phyloP scores from a whole-genome alignment of 2,113 vertebrate genomes.

The Enhydra lutris region DNA sequence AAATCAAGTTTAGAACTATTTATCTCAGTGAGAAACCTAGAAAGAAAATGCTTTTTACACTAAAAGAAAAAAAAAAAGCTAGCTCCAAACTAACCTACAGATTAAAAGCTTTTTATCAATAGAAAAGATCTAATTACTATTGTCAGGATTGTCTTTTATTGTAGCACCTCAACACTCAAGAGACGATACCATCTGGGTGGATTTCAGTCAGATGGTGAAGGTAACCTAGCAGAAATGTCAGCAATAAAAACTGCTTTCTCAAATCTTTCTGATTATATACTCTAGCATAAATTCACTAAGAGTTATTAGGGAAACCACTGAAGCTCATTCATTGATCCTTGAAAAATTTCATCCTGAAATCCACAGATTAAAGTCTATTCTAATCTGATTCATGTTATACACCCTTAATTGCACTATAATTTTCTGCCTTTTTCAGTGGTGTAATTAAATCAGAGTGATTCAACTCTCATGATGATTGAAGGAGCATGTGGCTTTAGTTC shows the following conservation, averaged over 20 bases:
- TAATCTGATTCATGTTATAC: neutral
- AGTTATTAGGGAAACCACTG: neutral
- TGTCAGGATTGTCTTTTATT: conserved; percentile 51
- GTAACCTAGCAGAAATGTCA: conserved; percentile 51
- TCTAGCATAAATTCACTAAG: neutral
- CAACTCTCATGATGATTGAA: neutral
- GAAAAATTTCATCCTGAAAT: neutral
- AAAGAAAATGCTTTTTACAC: neutral
- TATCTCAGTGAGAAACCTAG: neutral
- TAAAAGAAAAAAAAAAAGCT: neutral
- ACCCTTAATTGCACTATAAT: conserved; percentile 17
- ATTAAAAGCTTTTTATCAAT: conserved; percentile 58
- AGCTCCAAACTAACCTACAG: conserved; percentile 18
- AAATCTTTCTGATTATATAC: conserved; percentile 38
- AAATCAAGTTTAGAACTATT: conserved; percentile 42
- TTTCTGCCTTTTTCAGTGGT: neutral
- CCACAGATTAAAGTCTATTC: neutral
- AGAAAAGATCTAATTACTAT: conserved; percentile 62
- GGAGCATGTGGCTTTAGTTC: neutral
- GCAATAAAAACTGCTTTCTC: conserved; percentile 44
- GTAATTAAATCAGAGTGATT: conserved; percentile 32
- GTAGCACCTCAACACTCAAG: conserved; percentile 18
- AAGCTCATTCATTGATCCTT: conserved; percentile 28
- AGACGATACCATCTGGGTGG: conserved; percentile 42
- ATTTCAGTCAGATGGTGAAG: conserved; percentile 32